Conservation (phyloP, 2,113 vertebrate genomes). For the Brachyhypopomus gauderio region DNA sequence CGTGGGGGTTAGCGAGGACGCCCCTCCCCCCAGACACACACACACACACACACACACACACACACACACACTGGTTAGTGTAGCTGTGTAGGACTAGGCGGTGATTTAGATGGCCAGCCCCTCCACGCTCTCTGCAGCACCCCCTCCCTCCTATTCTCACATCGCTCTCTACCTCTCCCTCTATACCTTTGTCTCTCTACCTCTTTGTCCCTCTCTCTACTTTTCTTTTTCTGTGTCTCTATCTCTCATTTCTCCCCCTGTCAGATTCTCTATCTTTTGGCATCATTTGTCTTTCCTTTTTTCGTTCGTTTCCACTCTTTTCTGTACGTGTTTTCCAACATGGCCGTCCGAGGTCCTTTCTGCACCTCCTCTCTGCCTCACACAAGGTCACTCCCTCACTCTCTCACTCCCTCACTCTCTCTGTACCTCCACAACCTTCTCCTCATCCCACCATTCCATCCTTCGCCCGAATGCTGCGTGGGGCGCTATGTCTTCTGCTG, state of each 20-base stretch:
- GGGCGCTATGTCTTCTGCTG: constrained; percentile 56
- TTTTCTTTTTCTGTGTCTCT: neutral
- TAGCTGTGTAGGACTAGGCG: constrained; percentile 47
- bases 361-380: constrained; percentile 30
- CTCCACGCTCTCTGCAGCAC: constrained; percentile 47
- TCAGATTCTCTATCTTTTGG: neutral
- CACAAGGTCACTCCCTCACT: constrained; percentile 57
- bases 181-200: neutral
- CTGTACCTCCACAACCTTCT: constrained; percentile 50
- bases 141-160: constrained; percentile 48
- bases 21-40: constrained; percentile 27
- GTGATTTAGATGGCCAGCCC: constrained; percentile 46
- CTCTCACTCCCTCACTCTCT: constrained; percentile 52
- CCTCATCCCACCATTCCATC: constrained; percentile 50
- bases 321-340: constrained; percentile 47
- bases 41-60: neutral
- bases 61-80: constrained; percentile 21
- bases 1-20: constrained; percentile 30
- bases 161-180: constrained; percentile 14
- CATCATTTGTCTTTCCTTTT: neutral
- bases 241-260: neutral
- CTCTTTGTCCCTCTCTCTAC: neutral
- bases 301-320: constrained; percentile 22
- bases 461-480: constrained; percentile 50
- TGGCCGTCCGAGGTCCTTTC: constrained; percentile 49